These are phyloP conservation scores for Troilus luridus DNA, from an alignment of 2,888 invertebrate genomes.

Conservation along the genomic window DNA sequence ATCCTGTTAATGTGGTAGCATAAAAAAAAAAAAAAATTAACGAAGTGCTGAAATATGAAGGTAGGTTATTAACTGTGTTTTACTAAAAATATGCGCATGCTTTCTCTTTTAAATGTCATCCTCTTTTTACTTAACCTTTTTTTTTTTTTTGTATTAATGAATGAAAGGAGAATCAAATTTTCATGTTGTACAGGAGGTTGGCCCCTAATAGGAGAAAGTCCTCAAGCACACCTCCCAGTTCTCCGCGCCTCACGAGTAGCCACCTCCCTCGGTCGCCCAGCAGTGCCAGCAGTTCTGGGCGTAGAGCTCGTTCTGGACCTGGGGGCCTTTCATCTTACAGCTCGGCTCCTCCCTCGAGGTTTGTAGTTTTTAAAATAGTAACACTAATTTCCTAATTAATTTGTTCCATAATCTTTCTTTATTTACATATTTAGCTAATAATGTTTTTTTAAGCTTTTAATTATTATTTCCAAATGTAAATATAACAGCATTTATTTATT, in stretches of 20 bases:
- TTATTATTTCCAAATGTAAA: too few species aligned
- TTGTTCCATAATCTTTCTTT: not conserved
- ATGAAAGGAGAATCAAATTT: not conserved
- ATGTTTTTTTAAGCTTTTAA: too few species aligned
- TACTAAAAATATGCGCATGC: not conserved
- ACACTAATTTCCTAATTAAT: not conserved
- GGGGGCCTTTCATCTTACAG: constrained; percentile 82
- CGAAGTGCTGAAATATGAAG: not conserved
- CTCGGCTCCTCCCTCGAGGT: constrained; percentile 66
- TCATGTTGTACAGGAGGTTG: constrained; percentile 63
- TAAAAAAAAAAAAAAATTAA: not conserved
- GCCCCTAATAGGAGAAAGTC: constrained; percentile 69
- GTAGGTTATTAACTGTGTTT: not conserved
- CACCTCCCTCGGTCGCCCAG: constrained; percentile 70
- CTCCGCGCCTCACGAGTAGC: constrained; percentile 67
- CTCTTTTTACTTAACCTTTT: not conserved
- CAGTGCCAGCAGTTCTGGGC: constrained; percentile 59
- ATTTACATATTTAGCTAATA: not conserved
- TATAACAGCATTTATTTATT: too few species aligned
- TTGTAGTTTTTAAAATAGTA: not conserved
- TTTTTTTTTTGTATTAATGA: constrained; percentile 63
- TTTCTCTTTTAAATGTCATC: not conserved
- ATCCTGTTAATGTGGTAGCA: not conserved
- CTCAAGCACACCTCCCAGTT: constrained; percentile 69
- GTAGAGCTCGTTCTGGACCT: constrained; percentile 82